These are phyloP conservation scores for Dromius quadrimaculatus DNA, from an alignment of 2,888 invertebrate genomes.

Conservation along the genomic window DNA sequence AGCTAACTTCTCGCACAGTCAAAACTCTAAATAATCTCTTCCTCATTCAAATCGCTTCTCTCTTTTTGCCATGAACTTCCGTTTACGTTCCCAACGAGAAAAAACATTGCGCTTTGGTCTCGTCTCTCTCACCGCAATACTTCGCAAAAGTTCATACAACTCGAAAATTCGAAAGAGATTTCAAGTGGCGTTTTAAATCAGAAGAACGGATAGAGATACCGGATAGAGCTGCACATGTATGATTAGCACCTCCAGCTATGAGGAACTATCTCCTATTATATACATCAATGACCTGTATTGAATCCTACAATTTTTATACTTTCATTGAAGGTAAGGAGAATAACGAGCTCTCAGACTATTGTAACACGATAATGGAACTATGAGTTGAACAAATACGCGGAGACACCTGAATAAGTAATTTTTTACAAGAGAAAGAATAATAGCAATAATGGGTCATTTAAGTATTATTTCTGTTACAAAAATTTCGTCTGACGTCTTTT, in stretches of 20 bases:
- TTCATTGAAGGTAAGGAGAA: no score
- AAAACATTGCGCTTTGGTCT: slow-evolving; percentile 24
- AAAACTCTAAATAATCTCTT: slow-evolving; percentile 57
- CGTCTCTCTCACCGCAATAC: not conserved
- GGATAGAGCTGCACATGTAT: not conserved
- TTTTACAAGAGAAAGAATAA: no score
- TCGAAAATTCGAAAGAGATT: slow-evolving; percentile 56
- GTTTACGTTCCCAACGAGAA: slow-evolving; percentile 36
- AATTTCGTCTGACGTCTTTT: no score
- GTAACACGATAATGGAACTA: no score
- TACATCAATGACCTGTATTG: no score
- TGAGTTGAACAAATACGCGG: no score
- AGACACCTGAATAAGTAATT: no score
- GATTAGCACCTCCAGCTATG: slow-evolving; percentile 9
- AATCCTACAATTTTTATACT: no score
- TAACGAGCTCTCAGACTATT: no score
- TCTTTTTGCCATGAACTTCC: slow-evolving; percentile 15
- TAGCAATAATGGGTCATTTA: no score
- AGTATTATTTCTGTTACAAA: no score
- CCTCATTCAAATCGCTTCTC: slow-evolving; percentile 37
- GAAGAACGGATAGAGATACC: slow-evolving; percentile 40
- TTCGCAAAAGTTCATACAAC: slow-evolving; percentile 27
- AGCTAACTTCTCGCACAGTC: slow-evolving; percentile 53
- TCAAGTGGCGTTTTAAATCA: slow-evolving; percentile 58
- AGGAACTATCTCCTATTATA: no score